Percentiles rank a stretch among this genome's conserved stretches.
These are phyloP conservation scores for Tenthredo amoena DNA, from an alignment of 2,888 invertebrate species.

Conservation along the genomic window DNA sequence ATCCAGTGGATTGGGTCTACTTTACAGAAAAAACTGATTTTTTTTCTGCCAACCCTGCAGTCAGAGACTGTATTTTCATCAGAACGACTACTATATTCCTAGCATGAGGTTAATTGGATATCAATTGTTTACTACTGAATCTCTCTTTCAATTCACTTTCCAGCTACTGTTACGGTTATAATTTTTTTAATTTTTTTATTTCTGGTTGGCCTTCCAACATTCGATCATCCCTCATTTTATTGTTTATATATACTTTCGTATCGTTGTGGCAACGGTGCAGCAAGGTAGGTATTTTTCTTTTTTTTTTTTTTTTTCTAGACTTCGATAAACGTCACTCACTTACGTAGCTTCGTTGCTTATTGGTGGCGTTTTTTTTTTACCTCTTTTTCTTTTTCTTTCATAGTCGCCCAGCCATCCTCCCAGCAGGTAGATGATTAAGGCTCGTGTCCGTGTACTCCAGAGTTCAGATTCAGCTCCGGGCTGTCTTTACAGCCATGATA, in stretches of 20 bases:
- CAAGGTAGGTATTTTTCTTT: not conserved
- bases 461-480: not conserved
- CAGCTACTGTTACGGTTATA: not conserved
- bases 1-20: not conserved
- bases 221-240: not conserved
- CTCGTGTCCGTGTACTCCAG: slow-evolving; percentile 2
- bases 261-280: not conserved
- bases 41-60: not conserved
- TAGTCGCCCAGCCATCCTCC: not conserved
- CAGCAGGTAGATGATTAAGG: slow-evolving; percentile 30
- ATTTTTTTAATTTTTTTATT: not conserved
- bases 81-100: not conserved
- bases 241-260: not conserved
- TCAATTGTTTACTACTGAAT: not conserved
- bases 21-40: not conserved
- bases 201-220: not conserved
- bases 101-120: not conserved
- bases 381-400: not conserved
- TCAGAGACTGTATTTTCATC: not conserved
- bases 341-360: not conserved
- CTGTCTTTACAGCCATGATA: not conserved
- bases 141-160: not conserved
- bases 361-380: not conserved
- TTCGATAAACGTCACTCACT: not conserved
- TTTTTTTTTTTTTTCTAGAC: not conserved